phyloP scores from a whole-genome alignment of 2,888 invertebrate genomes.

The Acanthacorydalis orientalis region DNA sequence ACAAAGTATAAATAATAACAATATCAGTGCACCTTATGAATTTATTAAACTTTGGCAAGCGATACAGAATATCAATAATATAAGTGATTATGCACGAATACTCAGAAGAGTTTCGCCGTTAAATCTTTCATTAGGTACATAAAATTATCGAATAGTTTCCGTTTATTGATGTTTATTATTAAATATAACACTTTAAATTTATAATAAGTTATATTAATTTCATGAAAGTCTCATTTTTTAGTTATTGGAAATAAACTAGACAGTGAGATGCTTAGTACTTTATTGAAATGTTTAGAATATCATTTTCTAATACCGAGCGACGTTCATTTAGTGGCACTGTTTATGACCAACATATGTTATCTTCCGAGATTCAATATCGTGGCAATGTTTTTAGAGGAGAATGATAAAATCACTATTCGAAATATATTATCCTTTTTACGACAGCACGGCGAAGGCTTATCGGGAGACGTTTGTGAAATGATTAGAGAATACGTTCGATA shows the following conservation, averaged over 20 bases:
- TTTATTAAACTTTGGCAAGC: conserved; percentile 24
- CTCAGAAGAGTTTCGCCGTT: conserved; percentile 14
- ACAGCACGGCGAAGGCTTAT: conserved; percentile 14
- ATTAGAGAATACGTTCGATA: not conserved
- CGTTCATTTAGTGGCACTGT: conserved; percentile 15
- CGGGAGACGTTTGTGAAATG: not conserved
- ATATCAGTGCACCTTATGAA: conserved; percentile 17
- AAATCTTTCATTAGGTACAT: not conserved
- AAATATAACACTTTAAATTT: not conserved
- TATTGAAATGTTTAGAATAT: conserved; percentile 21
- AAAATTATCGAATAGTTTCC: conserved; percentile 10
- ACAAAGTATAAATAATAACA: too few species aligned
- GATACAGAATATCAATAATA: conserved; percentile 17
- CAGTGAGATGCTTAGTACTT: conserved; percentile 21
- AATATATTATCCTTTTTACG: conserved; percentile 17
- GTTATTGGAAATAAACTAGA: conserved; percentile 27
- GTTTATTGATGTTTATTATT: conserved; percentile 4
- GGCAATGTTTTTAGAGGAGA: conserved; percentile 21
- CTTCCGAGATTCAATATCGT: conserved; percentile 23
- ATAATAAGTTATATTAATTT: not conserved
- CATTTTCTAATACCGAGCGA: conserved; percentile 22
- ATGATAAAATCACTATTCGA: conserved; percentile 18
- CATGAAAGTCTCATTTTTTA: conserved; percentile 11
- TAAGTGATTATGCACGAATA: conserved; percentile 19
- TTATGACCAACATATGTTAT: conserved; percentile 18